These are phyloP conservation scores for Falco novaeseelandiae DNA, from an alignment of 2,797 vertebrate genomes.

Conservation along the genomic window DNA sequence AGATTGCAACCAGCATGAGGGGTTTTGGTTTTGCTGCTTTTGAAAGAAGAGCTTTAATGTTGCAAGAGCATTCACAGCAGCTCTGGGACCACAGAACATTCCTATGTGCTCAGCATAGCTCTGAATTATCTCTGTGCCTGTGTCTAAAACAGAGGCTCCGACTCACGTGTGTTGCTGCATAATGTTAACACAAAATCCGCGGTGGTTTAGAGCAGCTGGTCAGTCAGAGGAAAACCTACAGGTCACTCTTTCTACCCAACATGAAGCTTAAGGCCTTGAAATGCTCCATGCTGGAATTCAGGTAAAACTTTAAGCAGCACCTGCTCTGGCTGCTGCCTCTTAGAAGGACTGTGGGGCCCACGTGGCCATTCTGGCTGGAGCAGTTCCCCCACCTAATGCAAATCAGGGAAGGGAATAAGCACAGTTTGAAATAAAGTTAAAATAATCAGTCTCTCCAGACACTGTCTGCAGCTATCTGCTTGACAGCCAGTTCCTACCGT, in stretches of 20 bases:
- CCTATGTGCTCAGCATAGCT: not conserved
- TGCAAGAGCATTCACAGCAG: constrained; percentile 19
- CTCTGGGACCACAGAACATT: not conserved
- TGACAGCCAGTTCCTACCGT: constrained; percentile 13
- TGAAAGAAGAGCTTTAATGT: constrained; percentile 46
- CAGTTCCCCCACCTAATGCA: constrained; percentile 16
- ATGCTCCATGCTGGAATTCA: constrained; percentile 2
- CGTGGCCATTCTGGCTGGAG: not conserved
- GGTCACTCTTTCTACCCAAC: not conserved
- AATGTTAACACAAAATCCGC: constrained; percentile 3
- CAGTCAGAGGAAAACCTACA: not conserved
- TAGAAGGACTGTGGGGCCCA: not conserved
- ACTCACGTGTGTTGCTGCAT: not conserved
- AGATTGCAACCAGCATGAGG: not conserved
- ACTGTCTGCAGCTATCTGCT: constrained; percentile 9
- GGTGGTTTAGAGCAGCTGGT: constrained; percentile 9
- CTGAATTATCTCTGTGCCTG: not conserved
- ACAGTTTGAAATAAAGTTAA: constrained; percentile 22
- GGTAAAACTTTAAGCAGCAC: not conserved
- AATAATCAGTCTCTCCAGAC: constrained; percentile 28
- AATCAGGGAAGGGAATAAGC: constrained; percentile 19
- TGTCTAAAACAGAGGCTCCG: not conserved
- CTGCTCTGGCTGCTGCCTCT: constrained; percentile 8
- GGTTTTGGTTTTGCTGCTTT: constrained; percentile 20
- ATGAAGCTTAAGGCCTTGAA: constrained; percentile 44